Evolutionary conservation across 2,113 vertebrate genomes (phyloP).

Genomic region (Perca schrenkii): DNA sequence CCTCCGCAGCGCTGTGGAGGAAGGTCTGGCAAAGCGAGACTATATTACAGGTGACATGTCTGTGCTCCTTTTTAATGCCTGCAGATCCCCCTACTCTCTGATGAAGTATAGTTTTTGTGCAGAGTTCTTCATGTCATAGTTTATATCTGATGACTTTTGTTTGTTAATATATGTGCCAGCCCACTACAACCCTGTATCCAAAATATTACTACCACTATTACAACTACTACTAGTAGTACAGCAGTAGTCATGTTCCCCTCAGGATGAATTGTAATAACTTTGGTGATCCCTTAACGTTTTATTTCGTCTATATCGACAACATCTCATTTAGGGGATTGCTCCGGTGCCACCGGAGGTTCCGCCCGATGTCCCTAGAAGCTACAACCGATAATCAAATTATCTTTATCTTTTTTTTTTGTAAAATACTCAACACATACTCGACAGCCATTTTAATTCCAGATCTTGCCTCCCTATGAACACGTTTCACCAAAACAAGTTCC

Average conservation of each 20-base stretch:
- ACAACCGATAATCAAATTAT: too few species aligned
- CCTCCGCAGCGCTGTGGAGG: too few species aligned
- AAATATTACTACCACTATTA: background rate
- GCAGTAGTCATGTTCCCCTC: background rate
- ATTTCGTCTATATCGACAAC: background rate
- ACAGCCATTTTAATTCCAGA: too few species aligned
- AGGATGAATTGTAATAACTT: background rate
- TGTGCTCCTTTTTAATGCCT: background rate
- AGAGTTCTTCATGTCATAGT: background rate
- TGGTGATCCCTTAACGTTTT: background rate
- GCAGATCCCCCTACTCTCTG: background rate
- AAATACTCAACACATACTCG: too few species aligned
- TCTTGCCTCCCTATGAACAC: too few species aligned
- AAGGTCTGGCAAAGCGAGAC: too few species aligned
- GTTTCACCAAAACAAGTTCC: too few species aligned
- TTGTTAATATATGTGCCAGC: background rate
- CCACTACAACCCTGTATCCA: background rate
- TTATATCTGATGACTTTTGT: background rate
- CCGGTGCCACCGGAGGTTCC: too few species aligned
- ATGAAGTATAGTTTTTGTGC: background rate
- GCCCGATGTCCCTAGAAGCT: too few species aligned
- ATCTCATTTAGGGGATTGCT: too few species aligned
- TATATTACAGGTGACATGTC: background rate
- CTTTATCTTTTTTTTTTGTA: too few species aligned
- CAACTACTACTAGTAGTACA: background rate